A percentile compares a stretch with the other conserved stretches of the same genome.
phyloP scores from a whole-genome alignment of 2,888 invertebrate species.

The Atrina japonica region DNA sequence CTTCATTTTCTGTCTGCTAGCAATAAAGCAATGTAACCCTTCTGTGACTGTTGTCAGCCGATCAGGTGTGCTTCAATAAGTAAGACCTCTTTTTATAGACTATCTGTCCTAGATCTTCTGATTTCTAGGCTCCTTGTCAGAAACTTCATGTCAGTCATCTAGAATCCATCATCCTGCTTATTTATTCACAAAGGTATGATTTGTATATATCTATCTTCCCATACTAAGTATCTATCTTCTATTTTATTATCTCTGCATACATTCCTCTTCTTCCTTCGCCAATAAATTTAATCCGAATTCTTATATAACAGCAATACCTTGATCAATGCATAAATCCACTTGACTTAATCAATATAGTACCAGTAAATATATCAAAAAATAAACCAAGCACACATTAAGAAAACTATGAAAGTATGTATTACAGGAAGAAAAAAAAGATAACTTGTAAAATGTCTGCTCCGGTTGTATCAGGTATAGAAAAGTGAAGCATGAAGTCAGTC shows the following conservation, averaged over 20 bases:
- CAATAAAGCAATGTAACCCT: too few relatives aligned
- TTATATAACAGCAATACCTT: neutral
- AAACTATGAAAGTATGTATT: neutral
- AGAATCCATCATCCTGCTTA: neutral
- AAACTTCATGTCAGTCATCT: too few relatives aligned
- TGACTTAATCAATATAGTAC: neutral
- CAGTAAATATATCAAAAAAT: neutral
- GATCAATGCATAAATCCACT: neutral
- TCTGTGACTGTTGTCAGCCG: too few relatives aligned
- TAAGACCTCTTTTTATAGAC: too few relatives aligned
- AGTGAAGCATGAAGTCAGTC: too few relatives aligned
- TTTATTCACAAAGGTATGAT: slow-evolving; percentile 1
- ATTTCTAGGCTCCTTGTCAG: too few relatives aligned
- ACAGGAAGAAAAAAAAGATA: neutral
- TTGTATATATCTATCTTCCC: neutral
- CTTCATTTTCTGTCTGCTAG: too few relatives aligned
- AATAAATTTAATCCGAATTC: neutral
- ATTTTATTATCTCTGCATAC: neutral
- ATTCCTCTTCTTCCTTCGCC: neutral
- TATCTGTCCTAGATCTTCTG: too few relatives aligned
- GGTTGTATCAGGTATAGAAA: too few relatives aligned
- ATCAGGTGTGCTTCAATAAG: too few relatives aligned
- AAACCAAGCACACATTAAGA: neutral
- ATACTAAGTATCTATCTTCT: neutral
- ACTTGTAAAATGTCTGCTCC: too few relatives aligned